Evolutionary conservation across 2,888 invertebrate genomes (phyloP).

Genomic region (Apodemia mormo): DNA sequence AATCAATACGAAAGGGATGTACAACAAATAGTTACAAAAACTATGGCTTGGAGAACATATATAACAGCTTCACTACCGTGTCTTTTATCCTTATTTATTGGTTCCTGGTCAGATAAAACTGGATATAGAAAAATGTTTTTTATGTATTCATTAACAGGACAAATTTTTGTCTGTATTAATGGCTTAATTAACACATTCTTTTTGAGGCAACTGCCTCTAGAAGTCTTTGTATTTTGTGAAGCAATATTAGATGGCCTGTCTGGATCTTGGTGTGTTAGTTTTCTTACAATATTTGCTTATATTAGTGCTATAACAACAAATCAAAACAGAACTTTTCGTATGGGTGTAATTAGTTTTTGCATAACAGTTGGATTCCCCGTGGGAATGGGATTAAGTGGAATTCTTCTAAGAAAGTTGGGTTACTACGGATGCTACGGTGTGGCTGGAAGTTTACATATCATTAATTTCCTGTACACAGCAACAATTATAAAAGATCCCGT

Average conservation of each 20-base stretch:
- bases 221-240: slow-evolving; percentile 15
- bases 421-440: slow-evolving; percentile 1
- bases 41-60: slow-evolving; percentile 79
- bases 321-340: slow-evolving; percentile 12
- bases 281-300: slow-evolving; percentile 1
- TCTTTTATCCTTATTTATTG: slow-evolving; percentile 67
- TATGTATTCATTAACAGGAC: slow-evolving; percentile 18
- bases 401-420: slow-evolving; percentile 1
- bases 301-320: slow-evolving; percentile 8
- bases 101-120: slow-evolving; percentile 83
- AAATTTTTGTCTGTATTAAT: slow-evolving; percentile 9
- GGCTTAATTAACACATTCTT: slow-evolving; percentile 17
- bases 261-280: slow-evolving; percentile 13
- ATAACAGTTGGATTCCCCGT: slow-evolving; percentile 8
- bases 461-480: background rate
- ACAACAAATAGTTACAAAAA: slow-evolving; percentile 77
- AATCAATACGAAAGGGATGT: slow-evolving; percentile 84
- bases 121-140: slow-evolving; percentile 44
- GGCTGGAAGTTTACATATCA: background rate
- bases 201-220: background rate
- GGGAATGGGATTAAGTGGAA: background rate
- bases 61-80: slow-evolving; percentile 61
- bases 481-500: background rate
- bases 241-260: slow-evolving; percentile 9
- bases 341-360: slow-evolving; percentile 13